Conservation (phyloP, 2,888 invertebrate species). For the Hesperia comma region DNA sequence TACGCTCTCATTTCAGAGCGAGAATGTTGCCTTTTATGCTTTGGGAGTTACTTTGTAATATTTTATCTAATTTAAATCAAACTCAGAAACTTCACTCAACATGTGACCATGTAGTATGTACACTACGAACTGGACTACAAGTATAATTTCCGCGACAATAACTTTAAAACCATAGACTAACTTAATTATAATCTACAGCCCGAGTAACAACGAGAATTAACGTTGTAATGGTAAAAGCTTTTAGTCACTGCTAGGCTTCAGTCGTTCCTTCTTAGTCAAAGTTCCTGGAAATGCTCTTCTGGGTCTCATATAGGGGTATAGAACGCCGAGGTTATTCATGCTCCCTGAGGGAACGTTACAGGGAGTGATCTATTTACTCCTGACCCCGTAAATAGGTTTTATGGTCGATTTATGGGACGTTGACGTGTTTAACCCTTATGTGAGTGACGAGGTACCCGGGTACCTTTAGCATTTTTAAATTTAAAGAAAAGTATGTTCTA, state of each 20-base stretch:
- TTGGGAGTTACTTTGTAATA: too few species aligned
- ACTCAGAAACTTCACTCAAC: too few species aligned
- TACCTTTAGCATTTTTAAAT: too few species aligned
- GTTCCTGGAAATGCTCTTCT: conserved; percentile 14
- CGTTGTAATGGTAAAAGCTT: conserved; percentile 8
- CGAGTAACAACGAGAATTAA: background rate
- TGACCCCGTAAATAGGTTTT: background rate
- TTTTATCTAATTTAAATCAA: too few species aligned
- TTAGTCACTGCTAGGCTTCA: background rate
- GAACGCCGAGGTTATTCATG: conserved; percentile 5
- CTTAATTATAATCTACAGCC: background rate
- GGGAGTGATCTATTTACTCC: conserved; percentile 24
- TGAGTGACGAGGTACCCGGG: too few species aligned
- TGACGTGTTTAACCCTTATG: background rate
- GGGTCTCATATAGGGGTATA: conserved; percentile 23
- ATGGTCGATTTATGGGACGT: background rate
- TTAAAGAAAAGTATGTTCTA: too few species aligned
- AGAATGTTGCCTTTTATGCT: too few species aligned
- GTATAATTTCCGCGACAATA: background rate
- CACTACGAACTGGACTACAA: background rate
- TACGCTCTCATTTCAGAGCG: too few species aligned
- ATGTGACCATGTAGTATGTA: too few species aligned
- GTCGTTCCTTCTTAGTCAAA: conserved; percentile 10
- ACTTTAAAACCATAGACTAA: background rate
- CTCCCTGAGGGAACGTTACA: conserved; percentile 14